These are phyloP conservation scores for Syngnathus rostellatus DNA, from an alignment of 2,797 vertebrate genomes.

Conservation along the genomic window DNA sequence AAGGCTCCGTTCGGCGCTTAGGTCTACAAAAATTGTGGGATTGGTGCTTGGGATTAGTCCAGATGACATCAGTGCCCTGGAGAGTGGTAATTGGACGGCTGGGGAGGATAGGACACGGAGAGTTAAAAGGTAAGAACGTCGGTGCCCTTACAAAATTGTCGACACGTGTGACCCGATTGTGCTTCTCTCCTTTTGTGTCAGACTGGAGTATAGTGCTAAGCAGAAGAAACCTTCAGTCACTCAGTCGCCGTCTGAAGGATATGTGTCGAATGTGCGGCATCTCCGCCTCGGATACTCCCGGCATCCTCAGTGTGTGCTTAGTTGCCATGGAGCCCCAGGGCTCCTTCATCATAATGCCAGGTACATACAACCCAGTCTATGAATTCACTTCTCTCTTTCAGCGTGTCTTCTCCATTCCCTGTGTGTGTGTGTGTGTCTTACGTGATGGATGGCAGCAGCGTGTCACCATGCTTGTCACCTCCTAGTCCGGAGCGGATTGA, in stretches of 20 bases:
- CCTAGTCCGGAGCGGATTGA: slow-evolving; percentile 60
- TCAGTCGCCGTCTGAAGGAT: slow-evolving; percentile 92
- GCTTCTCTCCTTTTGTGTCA: slow-evolving; percentile 41
- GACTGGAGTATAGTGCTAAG: slow-evolving; percentile 98
- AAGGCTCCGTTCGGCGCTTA: slow-evolving; percentile 87
- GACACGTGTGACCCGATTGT: background rate
- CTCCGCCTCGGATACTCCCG: slow-evolving; percentile 92
- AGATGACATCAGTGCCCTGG: slow-evolving; percentile 98
- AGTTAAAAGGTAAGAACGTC: slow-evolving; percentile 84
- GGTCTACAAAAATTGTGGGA: slow-evolving; percentile 98
- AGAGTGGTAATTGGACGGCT: slow-evolving; percentile 96
- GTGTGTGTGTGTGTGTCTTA: background rate
- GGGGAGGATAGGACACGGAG: slow-evolving; percentile 94
- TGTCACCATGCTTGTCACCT: slow-evolving; percentile 50
- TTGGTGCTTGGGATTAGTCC: slow-evolving; percentile 93
- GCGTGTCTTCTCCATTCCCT: slow-evolving; percentile 10
- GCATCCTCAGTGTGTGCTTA: slow-evolving; percentile 95
- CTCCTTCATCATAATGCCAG: slow-evolving; percentile 99
- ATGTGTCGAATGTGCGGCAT: slow-evolving; percentile 99
- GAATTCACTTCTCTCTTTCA: slow-evolving; percentile 16
- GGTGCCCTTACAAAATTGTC: background rate
- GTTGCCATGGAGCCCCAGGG: slow-evolving; percentile 98
- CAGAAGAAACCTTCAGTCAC: slow-evolving; percentile 90
- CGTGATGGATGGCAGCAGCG: slow-evolving; percentile 50
- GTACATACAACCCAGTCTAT: slow-evolving; percentile 46